phyloP scores from a whole-genome alignment of 2,888 invertebrate genomes.

The Phyllotreta cruciferae region DNA sequence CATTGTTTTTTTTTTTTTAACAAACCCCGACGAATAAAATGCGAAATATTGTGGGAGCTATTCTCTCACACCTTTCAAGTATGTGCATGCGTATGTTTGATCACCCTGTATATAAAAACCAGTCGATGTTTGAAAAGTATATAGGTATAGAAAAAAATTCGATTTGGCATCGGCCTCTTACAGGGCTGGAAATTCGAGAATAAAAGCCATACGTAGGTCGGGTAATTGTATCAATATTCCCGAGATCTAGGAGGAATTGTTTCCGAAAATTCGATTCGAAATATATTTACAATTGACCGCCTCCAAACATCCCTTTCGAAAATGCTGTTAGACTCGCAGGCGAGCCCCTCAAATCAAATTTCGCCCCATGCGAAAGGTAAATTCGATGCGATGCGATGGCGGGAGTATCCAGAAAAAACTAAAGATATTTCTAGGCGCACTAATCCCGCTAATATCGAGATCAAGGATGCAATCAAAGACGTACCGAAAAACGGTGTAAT shows the following conservation, averaged over 20 bases:
- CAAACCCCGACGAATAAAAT: too few relatives aligned
- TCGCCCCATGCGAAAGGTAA: conserved; percentile 21
- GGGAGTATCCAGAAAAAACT: too few relatives aligned
- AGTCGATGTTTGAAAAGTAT: background rate
- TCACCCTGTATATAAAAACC: too few relatives aligned
- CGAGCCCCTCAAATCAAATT: conserved; percentile 46
- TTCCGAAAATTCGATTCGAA: conserved; percentile 46
- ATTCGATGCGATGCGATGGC: conserved; percentile 28
- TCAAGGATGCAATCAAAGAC: too few relatives aligned
- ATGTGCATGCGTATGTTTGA: background rate
- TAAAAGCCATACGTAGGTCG: conserved; percentile 15
- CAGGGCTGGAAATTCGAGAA: conserved; percentile 13
- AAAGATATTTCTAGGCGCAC: too few relatives aligned
- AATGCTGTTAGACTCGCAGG: conserved; percentile 47
- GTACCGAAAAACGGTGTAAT: background rate
- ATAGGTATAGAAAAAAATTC: conserved; percentile 28
- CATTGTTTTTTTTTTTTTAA: background rate
- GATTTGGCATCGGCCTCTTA: conserved; percentile 22
- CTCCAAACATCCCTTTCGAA: conserved; percentile 44
- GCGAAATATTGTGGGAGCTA: background rate
- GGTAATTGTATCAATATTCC: conserved; percentile 29
- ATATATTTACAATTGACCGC: conserved; percentile 50
- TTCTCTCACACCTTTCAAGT: background rate
- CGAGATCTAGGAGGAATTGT: conserved; percentile 33
- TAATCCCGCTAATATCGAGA: too few relatives aligned